Conservation (phyloP, 2,797 vertebrate species). For the Taenioides sp. region DNA sequence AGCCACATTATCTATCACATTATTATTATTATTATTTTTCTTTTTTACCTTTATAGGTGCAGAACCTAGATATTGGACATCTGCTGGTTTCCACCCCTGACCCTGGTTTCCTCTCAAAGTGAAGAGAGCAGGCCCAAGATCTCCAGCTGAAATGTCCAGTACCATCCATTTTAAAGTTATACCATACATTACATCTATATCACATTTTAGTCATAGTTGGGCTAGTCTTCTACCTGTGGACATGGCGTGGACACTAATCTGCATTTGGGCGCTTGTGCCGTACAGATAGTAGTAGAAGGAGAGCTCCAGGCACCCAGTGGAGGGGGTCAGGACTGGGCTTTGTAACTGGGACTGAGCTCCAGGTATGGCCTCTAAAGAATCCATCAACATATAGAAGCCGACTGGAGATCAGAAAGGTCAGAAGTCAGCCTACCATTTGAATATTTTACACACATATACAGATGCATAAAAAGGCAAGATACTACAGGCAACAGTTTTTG, state of each 20-base stretch:
- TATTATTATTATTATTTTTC: no score
- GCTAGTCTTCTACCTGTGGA: constrained; percentile 52
- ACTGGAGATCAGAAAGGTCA: constrained; percentile 53
- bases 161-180: background rate
- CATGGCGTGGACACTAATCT: constrained; percentile 69
- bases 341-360: constrained; percentile 61
- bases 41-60: constrained; percentile 67
- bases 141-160: constrained; percentile 37
- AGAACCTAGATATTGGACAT: constrained; percentile 59
- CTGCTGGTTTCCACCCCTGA: constrained; percentile 68
- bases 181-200: background rate
- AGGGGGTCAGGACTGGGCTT: constrained; percentile 63
- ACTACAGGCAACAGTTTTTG: background rate
- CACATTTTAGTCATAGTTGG: no score
- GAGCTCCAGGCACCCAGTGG: constrained; percentile 76
- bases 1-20: background rate
- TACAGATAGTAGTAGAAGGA: constrained; percentile 78
- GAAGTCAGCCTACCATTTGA: background rate
- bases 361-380: constrained; percentile 33
- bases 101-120: constrained; percentile 74
- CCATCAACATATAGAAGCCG: constrained; percentile 80
- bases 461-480: background rate
- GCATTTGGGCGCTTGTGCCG: constrained; percentile 70
- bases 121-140: constrained; percentile 49
- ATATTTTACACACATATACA: background rate